Evolutionary conservation across 2,113 vertebrate species (phyloP), one percentile per base, ranked within the genome.

Genomic region (Cyanistes caeruleus): DNA sequence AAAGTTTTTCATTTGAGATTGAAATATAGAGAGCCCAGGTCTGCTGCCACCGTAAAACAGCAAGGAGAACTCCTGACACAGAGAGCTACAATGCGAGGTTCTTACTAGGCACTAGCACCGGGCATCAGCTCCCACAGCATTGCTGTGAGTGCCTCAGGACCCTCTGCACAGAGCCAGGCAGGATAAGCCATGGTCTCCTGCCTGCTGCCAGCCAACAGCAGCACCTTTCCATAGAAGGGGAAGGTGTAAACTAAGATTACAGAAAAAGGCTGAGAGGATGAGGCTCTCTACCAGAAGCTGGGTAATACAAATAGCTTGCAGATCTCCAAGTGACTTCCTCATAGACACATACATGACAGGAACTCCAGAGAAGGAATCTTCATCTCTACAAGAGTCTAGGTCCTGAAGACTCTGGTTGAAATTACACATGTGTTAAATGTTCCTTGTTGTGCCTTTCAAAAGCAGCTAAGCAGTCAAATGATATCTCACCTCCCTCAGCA

Each of bases 361-460:
- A 87, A 59, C 27, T 41, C 11, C 63, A 73, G 48, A 72, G 53
- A 10, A 76, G 10, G 15, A 90, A 44, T 16, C 25, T 31, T 44
- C 7, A 7, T 39, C 22, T 64, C 28, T 75, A 25, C 1, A 65
- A 52, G 20, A 59, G 25, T 13, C 10, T 17, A 46, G 20, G 17
- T 30, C 51, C 81, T n/a, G 17, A 64, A 53, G 49, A 83, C 23
- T 37, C 51, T n/a, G 20, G 14, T 11, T 80, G 55, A 78, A 87
- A 81, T 65, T 19, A 74, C 37, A 46, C 0, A 3, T 0, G 0
- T 1, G 5, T 18, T 58, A 56, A 49, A 41, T 68, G 41, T 79
- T 83, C 27, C 31, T 63, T 44, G 15, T 48, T 68, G n/a, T 5
- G 4, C n/a, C 51, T 90, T 86, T 62, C 41, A 70, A 91, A 77